Evolutionary conservation across 2,888 invertebrate genomes (phyloP), one percentile per base, ranked within the genome.

Genomic region (Cerceris rybyensis): DNA sequence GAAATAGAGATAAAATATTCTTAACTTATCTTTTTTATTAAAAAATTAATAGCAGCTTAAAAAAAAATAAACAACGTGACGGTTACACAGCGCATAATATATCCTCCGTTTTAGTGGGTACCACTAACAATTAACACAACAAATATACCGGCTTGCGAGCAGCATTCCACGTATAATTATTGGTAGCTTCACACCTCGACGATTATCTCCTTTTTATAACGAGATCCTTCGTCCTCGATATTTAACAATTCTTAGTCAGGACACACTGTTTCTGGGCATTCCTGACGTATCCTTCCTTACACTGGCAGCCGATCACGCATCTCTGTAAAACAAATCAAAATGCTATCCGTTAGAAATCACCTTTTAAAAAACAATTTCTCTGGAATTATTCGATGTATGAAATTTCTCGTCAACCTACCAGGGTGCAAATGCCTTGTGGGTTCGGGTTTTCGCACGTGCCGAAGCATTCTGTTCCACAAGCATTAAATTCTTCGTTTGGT

Each of bases 201-300:
- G 2, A 11, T 41, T 2, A 8, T 13, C 7, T 28, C 28, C 28
- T 28, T 0, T 9, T n/a, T 11, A 28, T 2, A n/a, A 8, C 9
- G 6, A 2, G 14, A 41, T 13, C 11, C 42, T 6, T 42, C n/a
- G 42, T 59, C 7, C 6, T 49, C n/a, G 41, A 7, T 39, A 14
- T 50, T 64, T 59, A 69, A 55, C 80, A 83, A 16, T 83, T 64
- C 0, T 57, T 59, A 4, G 75, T 74, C 0, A 80, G 64, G 9
- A 86, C 81, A 6, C 81, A 85, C 39, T 76, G 9, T 4, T 49
- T 43, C 2, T 71, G 59, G 0, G 0, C 67, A 63, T 85, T 81
- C 41, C 75, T 83, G 28, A 81, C 59, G 60, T 39, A 83, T 63
- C 80, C 85, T 8, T 50, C 2, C 57, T 76, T 80, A 52, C 85